Conservation (phyloP, 2,113 vertebrate genomes). For the Pelvicachromis taeniatus region DNA sequence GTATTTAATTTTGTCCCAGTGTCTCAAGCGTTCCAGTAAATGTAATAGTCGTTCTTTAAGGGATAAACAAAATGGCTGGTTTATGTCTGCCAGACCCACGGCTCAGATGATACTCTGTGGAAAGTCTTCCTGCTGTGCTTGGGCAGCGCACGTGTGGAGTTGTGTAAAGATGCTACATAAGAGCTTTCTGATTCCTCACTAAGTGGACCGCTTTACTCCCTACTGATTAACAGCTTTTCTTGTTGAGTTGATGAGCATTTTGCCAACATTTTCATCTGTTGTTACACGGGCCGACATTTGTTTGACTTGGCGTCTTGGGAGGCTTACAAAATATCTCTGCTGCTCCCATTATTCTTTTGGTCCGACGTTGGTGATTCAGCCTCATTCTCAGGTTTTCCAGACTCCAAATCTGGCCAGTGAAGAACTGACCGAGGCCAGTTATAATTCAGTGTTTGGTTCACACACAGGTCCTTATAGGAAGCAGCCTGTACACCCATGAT, state of each 20-base stretch:
- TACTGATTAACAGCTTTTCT: background rate
- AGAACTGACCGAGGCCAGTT: background rate
- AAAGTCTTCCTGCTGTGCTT: conserved; percentile 28
- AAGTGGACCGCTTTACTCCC: background rate
- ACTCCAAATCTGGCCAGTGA: background rate
- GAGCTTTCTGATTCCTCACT: background rate
- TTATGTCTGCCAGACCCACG: conserved; percentile 59
- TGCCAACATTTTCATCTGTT: background rate
- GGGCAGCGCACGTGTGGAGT: background rate
- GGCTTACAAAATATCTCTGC: background rate
- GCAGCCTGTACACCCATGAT: background rate
- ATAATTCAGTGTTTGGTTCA: conserved; percentile 7
- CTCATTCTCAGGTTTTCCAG: conserved; percentile 37
- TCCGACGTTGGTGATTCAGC: conserved; percentile 27
- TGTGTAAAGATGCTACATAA: conserved; percentile 10
- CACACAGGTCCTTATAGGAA: background rate
- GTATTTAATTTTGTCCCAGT: conserved; percentile 21
- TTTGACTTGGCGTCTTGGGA: background rate
- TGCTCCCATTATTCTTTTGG: conserved; percentile 15
- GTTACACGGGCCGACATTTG: background rate
- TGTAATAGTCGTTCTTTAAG: conserved; percentile 62
- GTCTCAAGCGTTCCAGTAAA: conserved; percentile 45
- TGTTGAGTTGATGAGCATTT: background rate
- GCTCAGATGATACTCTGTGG: conserved; percentile 52
- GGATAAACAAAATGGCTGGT: conserved; percentile 64